A percentile compares a stretch with the other conserved stretches of the same genome.
Evolutionary conservation across 2,113 vertebrate genomes (phyloP).

Genomic region (Todiramphus chloris): DNA sequence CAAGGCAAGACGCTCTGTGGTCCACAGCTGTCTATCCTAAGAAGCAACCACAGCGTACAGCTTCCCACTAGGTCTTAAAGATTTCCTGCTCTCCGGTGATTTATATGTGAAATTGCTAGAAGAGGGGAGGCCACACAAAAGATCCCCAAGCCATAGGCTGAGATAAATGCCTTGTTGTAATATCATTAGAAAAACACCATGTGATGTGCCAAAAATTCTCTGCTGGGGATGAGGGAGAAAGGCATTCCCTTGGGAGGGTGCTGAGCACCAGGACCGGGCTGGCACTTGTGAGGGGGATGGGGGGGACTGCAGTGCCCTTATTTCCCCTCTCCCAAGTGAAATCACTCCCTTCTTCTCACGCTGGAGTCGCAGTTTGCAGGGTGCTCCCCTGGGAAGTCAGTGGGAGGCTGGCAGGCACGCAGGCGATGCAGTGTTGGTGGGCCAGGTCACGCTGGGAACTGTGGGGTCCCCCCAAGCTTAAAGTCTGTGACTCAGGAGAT

Average conservation of each 20-base stretch:
- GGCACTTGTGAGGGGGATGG: fast-evolving
- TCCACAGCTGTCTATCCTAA: not conserved
- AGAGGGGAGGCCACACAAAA: not conserved
- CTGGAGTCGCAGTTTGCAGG: not conserved
- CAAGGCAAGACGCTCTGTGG: not conserved
- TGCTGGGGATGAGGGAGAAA: not conserved
- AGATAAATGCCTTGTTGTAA: not conserved
- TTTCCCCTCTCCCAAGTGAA: not conserved
- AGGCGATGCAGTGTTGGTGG: not conserved
- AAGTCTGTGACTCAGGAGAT: constrained; percentile 43
- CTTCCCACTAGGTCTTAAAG: not conserved
- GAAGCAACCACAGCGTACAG: not conserved
- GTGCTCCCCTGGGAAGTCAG: not conserved
- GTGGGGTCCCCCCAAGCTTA: not conserved
- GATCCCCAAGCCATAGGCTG: not conserved
- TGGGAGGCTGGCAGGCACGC: not conserved
- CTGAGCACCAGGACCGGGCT: not conserved
- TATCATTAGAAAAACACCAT: not conserved
- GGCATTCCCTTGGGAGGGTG: not conserved
- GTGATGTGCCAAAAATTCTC: not conserved
- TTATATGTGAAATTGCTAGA: constrained; percentile 20
- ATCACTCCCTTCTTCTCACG: fast-evolving
- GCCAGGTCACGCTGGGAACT: not conserved
- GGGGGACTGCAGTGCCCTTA: not conserved
- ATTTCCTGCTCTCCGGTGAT: constrained; percentile 12